A percentile compares a stretch with the other conserved stretches of the same genome.
phyloP scores from a whole-genome alignment of 2,113 vertebrate genomes.

The Noctilio leporinus region DNA sequence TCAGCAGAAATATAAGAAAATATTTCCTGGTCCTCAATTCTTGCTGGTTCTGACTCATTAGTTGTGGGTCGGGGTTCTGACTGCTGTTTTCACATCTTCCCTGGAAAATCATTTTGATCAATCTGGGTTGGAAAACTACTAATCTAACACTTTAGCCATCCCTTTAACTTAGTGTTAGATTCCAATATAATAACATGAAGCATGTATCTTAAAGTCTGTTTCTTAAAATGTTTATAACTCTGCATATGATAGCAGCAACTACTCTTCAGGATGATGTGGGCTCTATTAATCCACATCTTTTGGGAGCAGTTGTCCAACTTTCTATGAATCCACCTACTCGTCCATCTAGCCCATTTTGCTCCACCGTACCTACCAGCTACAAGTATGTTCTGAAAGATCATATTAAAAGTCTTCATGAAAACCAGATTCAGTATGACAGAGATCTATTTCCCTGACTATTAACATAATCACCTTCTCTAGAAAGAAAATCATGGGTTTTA shows the following conservation, averaged over 20 bases:
- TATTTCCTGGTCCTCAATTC: background rate
- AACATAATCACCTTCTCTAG: background rate
- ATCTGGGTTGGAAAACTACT: background rate
- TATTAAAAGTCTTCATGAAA: background rate
- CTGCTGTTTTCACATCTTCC: background rate
- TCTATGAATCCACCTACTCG: background rate
- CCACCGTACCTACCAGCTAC: background rate
- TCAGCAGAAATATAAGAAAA: background rate
- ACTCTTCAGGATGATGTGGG: background rate
- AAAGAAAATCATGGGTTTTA: background rate
- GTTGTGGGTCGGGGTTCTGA: background rate
- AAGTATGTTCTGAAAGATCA: background rate
- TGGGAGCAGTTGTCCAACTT: background rate
- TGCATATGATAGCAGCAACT: background rate
- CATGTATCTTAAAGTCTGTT: background rate
- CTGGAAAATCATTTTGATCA: background rate
- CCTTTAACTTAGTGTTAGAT: background rate
- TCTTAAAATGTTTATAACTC: background rate
- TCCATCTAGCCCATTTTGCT: background rate
- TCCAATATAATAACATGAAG: background rate
- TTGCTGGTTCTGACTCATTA: background rate
- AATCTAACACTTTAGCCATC: background rate
- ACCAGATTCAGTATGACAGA: background rate
- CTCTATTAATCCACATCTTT: background rate
- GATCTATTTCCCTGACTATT: background rate